Conservation (phyloP, 2,113 vertebrate species). For the Leptocoma aspasia region DNA sequence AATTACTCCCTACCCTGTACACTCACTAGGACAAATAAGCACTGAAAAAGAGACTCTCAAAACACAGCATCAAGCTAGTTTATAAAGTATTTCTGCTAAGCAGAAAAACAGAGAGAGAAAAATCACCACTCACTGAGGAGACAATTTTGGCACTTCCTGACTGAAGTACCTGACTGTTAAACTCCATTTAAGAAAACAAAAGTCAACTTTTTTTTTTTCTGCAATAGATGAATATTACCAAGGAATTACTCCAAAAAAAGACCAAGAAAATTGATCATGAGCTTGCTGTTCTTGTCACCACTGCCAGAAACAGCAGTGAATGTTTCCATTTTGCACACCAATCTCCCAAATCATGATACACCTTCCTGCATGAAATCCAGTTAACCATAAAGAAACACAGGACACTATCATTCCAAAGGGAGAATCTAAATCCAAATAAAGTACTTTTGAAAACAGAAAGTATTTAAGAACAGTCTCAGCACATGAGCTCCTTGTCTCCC, state of each 20-base stretch:
- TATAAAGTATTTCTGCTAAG: neutral
- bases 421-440: neutral
- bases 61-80: accelerated
- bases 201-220: neutral
- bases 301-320: neutral
- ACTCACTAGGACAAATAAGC: neutral
- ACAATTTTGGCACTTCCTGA: neutral
- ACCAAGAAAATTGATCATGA: neutral
- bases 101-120: neutral
- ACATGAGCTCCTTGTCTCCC: neutral
- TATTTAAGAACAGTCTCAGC: neutral
- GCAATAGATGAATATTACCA: neutral
- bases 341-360: neutral
- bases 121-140: neutral
- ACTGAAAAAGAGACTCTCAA: neutral
- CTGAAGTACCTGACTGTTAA: neutral
- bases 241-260: neutral
- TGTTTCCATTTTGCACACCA: neutral
- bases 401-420: neutral
- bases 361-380: neutral
- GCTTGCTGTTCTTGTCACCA: neutral
- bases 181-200: neutral
- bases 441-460: neutral
- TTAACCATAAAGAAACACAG: neutral
- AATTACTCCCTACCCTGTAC: neutral